These are phyloP conservation scores for Metallyticus violacea DNA, from an alignment of 2,888 invertebrate species.

Conservation along the genomic window DNA sequence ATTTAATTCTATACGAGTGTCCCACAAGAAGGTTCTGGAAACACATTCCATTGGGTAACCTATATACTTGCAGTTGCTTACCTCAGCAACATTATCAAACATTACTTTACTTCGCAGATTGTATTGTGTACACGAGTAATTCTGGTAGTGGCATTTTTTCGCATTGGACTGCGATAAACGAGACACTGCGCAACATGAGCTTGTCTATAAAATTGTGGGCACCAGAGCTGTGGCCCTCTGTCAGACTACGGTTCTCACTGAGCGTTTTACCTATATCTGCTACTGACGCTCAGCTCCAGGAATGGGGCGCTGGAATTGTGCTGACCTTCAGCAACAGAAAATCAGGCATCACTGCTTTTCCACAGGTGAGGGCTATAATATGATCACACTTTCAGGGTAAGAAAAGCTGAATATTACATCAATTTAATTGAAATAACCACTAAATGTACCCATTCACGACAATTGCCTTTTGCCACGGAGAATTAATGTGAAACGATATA, in stretches of 20 bases:
- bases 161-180: slow-evolving; percentile 21
- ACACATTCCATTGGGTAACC: too few species aligned
- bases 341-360: slow-evolving; percentile 3
- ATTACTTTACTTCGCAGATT: too few species aligned
- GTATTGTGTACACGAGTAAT: slow-evolving; percentile 12
- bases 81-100: too few species aligned
- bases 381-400: too few species aligned
- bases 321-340: slow-evolving; percentile 16
- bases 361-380: slow-evolving; percentile 1
- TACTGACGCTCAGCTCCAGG: slow-evolving; percentile 16
- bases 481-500: too few species aligned
- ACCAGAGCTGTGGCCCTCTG: slow-evolving; percentile 22
- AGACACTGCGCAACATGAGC: slow-evolving; percentile 6
- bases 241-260: slow-evolving; percentile 5
- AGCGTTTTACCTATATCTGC: slow-evolving; percentile 16
- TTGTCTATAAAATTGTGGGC: slow-evolving; percentile 29
- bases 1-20: too few species aligned
- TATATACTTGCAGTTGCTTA: too few species aligned
- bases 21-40: too few species aligned
- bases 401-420: too few species aligned
- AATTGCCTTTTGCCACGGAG: too few species aligned
- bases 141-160: neutral
- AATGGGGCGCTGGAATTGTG: slow-evolving; percentile 22
- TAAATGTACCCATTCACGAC: too few species aligned
- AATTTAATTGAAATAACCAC: too few species aligned